A percentile compares a stretch with the other conserved stretches of the same genome.
These are phyloP conservation scores for Phodopus roborovskii DNA, from an alignment of 2,113 vertebrate species.

Conservation along the genomic window DNA sequence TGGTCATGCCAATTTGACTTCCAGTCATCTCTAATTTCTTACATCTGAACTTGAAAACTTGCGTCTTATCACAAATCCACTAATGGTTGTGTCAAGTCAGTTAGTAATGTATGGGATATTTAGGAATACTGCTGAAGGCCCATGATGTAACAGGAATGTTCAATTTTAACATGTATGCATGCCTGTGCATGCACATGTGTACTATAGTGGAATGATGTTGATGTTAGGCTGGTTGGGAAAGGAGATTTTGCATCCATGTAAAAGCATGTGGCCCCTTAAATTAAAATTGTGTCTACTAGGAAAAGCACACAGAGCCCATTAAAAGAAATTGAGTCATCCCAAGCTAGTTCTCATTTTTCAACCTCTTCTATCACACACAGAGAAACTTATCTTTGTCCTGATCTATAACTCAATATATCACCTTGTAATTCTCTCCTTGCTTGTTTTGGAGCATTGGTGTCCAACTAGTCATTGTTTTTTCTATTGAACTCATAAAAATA, in stretches of 20 bases:
- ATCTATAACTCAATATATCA: neutral
- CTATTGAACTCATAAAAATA: neutral
- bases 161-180: neutral
- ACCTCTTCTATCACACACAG: neutral
- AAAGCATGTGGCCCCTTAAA: neutral
- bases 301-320: neutral
- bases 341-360: neutral
- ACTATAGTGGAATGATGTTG: no score
- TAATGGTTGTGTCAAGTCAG: neutral
- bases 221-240: neutral
- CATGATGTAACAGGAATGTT: neutral
- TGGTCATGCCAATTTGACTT: neutral
- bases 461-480: neutral
- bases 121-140: neutral
- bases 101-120: neutral
- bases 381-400: slow-evolving; percentile 26
- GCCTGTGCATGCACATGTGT: neutral
- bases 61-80: neutral
- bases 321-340: slow-evolving; percentile 9
- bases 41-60: slow-evolving; percentile 35
- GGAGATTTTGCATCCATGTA: neutral
- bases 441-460: neutral
- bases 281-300: neutral
- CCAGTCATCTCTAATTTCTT: neutral
- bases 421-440: neutral